These are phyloP conservation scores for Masnerella sp. DNA, from an alignment of 2,888 invertebrate species.

Conservation along the genomic window DNA sequence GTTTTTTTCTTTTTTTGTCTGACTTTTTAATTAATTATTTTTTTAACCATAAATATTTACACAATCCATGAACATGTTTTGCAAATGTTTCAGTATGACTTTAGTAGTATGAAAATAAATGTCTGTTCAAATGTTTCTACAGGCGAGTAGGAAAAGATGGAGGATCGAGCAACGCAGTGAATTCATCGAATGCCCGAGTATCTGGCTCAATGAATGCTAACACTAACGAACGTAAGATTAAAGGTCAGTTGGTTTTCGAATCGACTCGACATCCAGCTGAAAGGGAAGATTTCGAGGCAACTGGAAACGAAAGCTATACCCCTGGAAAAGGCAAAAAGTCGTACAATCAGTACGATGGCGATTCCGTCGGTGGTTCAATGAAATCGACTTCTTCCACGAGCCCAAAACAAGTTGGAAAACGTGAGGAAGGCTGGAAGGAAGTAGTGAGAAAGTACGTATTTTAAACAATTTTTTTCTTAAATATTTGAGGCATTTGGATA, in stretches of 20 bases:
- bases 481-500: too few relatives aligned
- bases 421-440: conserved; percentile 98
- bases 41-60: too few relatives aligned
- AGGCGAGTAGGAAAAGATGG: conserved; percentile 67
- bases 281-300: conserved; percentile 85
- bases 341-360: conserved; percentile 71
- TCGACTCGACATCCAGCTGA: conserved; percentile 85
- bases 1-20: too few relatives aligned
- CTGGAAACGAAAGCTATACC: conserved; percentile 82
- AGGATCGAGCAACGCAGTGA: conserved; percentile 62
- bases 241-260: conserved; percentile 84
- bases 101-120: too few relatives aligned
- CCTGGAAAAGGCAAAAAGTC: conserved; percentile 77
- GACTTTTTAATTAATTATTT: conserved; percentile 10
- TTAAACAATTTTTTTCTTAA: conserved; percentile 68
- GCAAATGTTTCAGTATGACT: too few relatives aligned
- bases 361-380: conserved; percentile 68
- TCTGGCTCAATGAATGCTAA: conserved; percentile 63
- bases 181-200: conserved; percentile 65
- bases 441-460: conserved; percentile 88
- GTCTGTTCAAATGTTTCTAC: too few relatives aligned
- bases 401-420: conserved; percentile 83
- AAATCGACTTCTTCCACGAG: conserved; percentile 80
- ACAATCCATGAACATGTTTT: too few relatives aligned
- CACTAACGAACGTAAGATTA: conserved; percentile 71